Evolutionary conservation across 2,113 vertebrate species (phyloP), one percentile per base, ranked within the genome.

Genomic region (Thamnophis sirtalis): DNA sequence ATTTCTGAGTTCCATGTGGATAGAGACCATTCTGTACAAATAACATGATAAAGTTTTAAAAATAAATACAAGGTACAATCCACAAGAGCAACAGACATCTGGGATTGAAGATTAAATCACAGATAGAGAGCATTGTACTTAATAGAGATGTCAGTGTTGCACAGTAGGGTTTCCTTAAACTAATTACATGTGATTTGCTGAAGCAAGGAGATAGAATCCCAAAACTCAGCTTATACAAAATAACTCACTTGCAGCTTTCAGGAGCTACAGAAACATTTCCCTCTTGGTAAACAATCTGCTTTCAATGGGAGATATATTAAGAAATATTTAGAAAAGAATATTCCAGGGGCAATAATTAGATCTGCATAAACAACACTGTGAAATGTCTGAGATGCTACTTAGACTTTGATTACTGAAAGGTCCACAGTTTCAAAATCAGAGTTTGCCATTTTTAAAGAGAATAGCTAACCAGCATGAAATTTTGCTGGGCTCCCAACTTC

Each of bases 171-270:
- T 94, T 86, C 38, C 49, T 95, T 84, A 88, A 84, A 91, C 73
- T 49, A 91, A 85, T 92, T 94, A 43, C 63, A 53, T 88, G 43
- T 49, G 91, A 33, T 92, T 93, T 90, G 24, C 15, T 92, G 86
- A 92, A 92, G 17, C 38, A 54, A 3, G 38, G 53, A 89, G 92
- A 54, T 9, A 93, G 24, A 93, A 91, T 89, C 90, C 84, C 2
- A 68, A 54, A 43, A 48, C 87, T 88, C 89, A 87, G 28, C 89
- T 89, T 93, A 11, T 1, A 28, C 22, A 54, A 49, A 63, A 51
- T 54, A 24, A 1, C 6, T 22, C 28, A 26, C 85, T 91, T 4
- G 92, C 8, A 50, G n/a, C 50, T 85, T 85, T 49, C 87, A 91
- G 56, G 50, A 90, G 13, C 73, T 88, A 51, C 5, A 86, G 51